Percentiles rank a stretch among this genome's conserved stretches.
phyloP scores from a whole-genome alignment of 2,797 vertebrate species.

The Enteromius mattozi region DNA sequence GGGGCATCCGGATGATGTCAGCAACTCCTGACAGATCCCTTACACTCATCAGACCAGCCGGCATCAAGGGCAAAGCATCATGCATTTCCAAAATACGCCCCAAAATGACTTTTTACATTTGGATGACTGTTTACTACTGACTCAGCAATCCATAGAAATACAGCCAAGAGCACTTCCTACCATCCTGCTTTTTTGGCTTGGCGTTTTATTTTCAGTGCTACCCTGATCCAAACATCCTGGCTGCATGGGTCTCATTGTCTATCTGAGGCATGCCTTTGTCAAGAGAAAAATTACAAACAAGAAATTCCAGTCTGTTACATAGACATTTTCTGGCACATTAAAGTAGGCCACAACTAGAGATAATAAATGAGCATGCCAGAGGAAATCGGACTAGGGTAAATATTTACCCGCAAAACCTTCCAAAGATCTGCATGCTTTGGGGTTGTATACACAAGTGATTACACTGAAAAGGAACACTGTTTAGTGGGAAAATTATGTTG shows the following conservation, averaged over 20 bases:
- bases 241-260: slow-evolving; percentile 21
- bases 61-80: slow-evolving; percentile 43
- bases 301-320: slow-evolving; percentile 35
- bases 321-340: slow-evolving; percentile 48
- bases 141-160: slow-evolving; percentile 32
- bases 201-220: background rate
- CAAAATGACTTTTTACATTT: slow-evolving; percentile 31
- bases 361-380: slow-evolving; percentile 52
- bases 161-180: slow-evolving; percentile 24
- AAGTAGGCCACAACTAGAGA: slow-evolving; percentile 51
- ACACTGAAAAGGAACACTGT: slow-evolving; percentile 46
- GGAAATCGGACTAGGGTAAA: slow-evolving; percentile 60
- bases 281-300: slow-evolving; percentile 37
- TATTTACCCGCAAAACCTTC: slow-evolving; percentile 57
- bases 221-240: slow-evolving; percentile 37
- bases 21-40: slow-evolving; percentile 37
- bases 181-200: background rate
- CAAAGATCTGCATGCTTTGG: slow-evolving; percentile 45
- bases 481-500: slow-evolving; percentile 49
- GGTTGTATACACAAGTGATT: slow-evolving; percentile 63
- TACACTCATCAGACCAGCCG: slow-evolving; percentile 21
- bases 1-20: slow-evolving; percentile 59
- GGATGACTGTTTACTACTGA: slow-evolving; percentile 37
- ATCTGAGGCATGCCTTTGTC: slow-evolving; percentile 42
- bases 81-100: slow-evolving; percentile 1